Evolutionary conservation across 2,888 invertebrate genomes (phyloP).

Genomic region (Dolichomitus sp.): DNA sequence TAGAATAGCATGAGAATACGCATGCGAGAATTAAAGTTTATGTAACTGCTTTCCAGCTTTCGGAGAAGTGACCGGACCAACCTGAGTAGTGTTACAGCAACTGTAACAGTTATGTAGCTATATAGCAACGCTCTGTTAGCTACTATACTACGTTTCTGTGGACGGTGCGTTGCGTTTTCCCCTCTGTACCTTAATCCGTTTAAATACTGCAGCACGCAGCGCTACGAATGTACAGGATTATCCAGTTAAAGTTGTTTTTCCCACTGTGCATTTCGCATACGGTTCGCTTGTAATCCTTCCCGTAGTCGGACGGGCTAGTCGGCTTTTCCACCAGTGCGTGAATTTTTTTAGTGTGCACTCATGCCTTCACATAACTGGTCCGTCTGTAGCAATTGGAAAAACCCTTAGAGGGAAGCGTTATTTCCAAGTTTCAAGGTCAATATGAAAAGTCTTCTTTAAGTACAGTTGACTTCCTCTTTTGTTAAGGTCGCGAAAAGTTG

Average conservation of each 20-base stretch:
- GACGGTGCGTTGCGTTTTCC: slow-evolving; percentile 36
- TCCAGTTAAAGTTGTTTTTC: slow-evolving; percentile 62
- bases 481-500: too few species aligned
- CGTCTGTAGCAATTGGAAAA: neutral
- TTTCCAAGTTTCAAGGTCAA: slow-evolving; percentile 9
- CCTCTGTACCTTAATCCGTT: slow-evolving; percentile 60
- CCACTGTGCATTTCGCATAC: slow-evolving; percentile 52
- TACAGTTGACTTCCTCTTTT: too few species aligned
- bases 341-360: slow-evolving; percentile 23
- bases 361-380: neutral
- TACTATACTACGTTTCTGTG: slow-evolving; percentile 33
- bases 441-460: too few species aligned
- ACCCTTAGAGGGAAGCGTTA: neutral
- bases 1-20: slow-evolving; percentile 25
- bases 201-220: slow-evolving; percentile 55
- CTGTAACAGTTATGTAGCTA: slow-evolving; percentile 31
- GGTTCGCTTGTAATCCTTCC: slow-evolving; percentile 59
- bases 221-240: slow-evolving; percentile 50
- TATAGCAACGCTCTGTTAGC: slow-evolving; percentile 32
- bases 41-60: slow-evolving; percentile 63
- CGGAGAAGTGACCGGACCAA: slow-evolving; percentile 22
- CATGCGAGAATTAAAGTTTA: slow-evolving; percentile 58
- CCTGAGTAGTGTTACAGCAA: neutral
- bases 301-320: slow-evolving; percentile 45
- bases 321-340: slow-evolving; percentile 21